Evolutionary conservation across 2,113 vertebrate species (phyloP), one percentile per base, ranked within the genome.

Genomic region (Pseudorectes ferrugineus): DNA sequence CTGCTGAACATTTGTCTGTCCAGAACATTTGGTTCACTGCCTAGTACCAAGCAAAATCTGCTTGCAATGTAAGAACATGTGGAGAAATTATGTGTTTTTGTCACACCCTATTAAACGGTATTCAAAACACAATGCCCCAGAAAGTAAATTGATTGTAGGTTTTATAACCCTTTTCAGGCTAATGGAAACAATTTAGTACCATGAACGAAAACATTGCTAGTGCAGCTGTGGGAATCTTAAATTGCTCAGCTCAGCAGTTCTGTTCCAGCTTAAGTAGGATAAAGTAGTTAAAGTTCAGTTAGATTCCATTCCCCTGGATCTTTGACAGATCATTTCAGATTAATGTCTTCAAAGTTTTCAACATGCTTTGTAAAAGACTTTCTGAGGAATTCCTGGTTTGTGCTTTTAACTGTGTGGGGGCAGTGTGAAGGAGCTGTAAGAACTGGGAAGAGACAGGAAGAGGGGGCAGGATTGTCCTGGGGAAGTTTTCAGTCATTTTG

Each of bases 91-190:
- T 96, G 96, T 97, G 96, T 94, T 97, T 97, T 97, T 97, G 97
- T 98, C 96, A 96, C 93, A 97, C 96, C 94, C 96, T 98, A 97
- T 98, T 98, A 97, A 98, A 97, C 5, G 40, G 94, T 97, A 98
- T 98, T 98, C 97, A 97, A 98, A 98, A 97, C 97, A 97, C 96
- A 97, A 97, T 98, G 95, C 97, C 95, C 92, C 95, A 97, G 96
- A 98, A 98, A 98, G 96, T 92, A 97, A 97, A 98, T 95, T 97
- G 97, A 98, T 97, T 97, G 95, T 97, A 97, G 95, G 93, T 98
- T 98, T 98, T 98, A 97, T 97, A 97, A 97, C 93, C 94, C 95
- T 97, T 96, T 98, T 94, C 96, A 97, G 91, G 70, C 95, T 97
- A 98, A 97, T 96, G 94, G 97, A 98, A 98, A 98, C 94, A 97